These are phyloP conservation scores for Pteria penguin DNA, from an alignment of 2,888 invertebrate species.

Conservation along the genomic window DNA sequence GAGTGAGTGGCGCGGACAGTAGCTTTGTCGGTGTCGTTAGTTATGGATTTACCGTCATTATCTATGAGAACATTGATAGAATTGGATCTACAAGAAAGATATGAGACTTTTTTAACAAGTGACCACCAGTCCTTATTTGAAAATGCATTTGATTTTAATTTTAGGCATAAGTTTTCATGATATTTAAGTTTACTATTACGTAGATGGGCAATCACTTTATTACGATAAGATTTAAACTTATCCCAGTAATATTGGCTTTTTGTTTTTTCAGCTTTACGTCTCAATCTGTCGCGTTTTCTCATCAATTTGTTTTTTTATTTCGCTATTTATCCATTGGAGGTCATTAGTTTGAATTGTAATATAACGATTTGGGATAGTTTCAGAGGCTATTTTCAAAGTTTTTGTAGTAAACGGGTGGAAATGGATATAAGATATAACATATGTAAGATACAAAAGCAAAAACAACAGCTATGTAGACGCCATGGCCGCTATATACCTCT, in stretches of 20 bases:
- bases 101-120: background rate
- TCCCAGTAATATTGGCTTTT: background rate
- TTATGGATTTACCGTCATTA: background rate
- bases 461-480: no score
- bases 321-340: background rate
- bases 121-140: conserved; percentile 3
- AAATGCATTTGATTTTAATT: background rate
- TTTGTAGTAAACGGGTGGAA: background rate
- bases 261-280: background rate
- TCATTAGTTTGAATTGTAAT: background rate
- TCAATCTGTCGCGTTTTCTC: background rate
- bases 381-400: background rate
- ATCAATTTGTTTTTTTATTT: background rate
- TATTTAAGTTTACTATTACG: background rate
- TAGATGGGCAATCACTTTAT: background rate
- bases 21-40: background rate
- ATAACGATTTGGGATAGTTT: conserved; percentile 2
- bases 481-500: no score
- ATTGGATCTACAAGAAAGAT: background rate
- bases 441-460: no score
- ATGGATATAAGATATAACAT: no score
- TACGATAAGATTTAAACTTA: background rate
- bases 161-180: background rate
- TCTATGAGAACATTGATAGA: background rate
- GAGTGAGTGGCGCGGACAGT: no score